Conservation (phyloP, 2,888 invertebrate species). For the Gryllus longicercus region DNA sequence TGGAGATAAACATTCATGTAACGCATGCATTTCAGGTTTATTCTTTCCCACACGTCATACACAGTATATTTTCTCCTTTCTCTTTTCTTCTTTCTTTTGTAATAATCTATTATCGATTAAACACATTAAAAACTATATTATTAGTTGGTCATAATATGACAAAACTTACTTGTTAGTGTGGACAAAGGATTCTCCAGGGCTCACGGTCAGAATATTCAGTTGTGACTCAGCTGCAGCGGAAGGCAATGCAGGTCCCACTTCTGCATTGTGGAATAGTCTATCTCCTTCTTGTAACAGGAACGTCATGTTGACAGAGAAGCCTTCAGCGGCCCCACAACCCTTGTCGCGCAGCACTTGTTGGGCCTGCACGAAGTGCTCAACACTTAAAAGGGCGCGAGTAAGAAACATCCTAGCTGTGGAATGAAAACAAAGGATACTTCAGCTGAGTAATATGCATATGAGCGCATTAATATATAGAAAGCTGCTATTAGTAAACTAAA, state of each 20-base stretch:
- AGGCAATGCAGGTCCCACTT: constrained; percentile 66
- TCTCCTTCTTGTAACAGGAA: constrained; percentile 69
- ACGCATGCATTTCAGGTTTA: no score
- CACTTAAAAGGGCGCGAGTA: constrained; percentile 69
- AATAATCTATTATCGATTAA: no score
- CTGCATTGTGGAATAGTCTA: constrained; percentile 72
- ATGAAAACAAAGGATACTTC: not conserved
- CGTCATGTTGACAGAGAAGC: constrained; percentile 79
- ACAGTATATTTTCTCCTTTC: no score
- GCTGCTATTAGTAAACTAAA: no score
- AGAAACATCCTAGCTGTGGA: constrained; percentile 75
- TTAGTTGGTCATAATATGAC: not conserved
- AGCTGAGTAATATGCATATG: not conserved
- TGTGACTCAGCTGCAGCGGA: constrained; percentile 55
- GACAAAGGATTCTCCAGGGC: constrained; percentile 62
- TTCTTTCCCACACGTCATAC: no score
- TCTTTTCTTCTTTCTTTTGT: no score
- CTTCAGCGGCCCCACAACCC: constrained; percentile 78
- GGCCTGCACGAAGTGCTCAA: constrained; percentile 66
- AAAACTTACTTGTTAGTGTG: constrained; percentile 73
- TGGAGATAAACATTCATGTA: no score
- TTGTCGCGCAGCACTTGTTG: constrained; percentile 67
- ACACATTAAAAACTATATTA: not conserved
- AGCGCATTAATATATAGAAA: no score
- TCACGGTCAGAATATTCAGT: constrained; percentile 58